These are phyloP conservation scores for Chloebia gouldiae DNA, from an alignment of 2,113 vertebrate genomes.

Conservation along the genomic window DNA sequence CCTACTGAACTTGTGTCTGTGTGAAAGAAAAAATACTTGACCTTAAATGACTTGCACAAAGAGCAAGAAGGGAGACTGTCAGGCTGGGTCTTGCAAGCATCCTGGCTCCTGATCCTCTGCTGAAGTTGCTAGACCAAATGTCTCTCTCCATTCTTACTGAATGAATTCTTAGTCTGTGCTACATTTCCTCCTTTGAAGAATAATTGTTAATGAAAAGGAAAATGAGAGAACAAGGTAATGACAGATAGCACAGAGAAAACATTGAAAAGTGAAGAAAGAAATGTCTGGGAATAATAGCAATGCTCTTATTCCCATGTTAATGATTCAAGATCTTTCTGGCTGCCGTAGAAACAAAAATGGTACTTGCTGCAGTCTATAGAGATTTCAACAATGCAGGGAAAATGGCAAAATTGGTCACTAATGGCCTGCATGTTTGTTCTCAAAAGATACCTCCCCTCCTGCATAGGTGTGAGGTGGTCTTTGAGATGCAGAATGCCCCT, in stretches of 20 bases:
- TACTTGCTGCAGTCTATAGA: background rate
- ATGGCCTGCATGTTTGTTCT: background rate
- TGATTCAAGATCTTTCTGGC: background rate
- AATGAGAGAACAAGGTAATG: conserved; percentile 58
- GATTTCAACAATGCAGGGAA: background rate
- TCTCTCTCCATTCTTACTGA: background rate
- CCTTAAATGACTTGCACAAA: background rate
- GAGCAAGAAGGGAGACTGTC: background rate
- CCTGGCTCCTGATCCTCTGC: background rate
- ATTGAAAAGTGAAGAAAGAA: conserved; percentile 66
- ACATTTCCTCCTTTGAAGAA: conserved; percentile 26
- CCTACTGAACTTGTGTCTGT: background rate
- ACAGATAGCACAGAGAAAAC: conserved; percentile 42
- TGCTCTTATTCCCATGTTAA: conserved; percentile 4
- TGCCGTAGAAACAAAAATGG: background rate
- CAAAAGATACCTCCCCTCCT: background rate
- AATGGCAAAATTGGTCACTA: background rate
- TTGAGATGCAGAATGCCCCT: background rate
- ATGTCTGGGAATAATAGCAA: conserved; percentile 27
- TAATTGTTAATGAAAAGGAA: conserved; percentile 50
- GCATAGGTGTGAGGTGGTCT: background rate
- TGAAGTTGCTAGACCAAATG: background rate
- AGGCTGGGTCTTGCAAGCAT: background rate
- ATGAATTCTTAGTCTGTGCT: conserved; percentile 46
- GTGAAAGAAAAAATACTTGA: background rate